Evolutionary conservation across 2,888 invertebrate genomes (phyloP).

Genomic region (Volucella zonaria): DNA sequence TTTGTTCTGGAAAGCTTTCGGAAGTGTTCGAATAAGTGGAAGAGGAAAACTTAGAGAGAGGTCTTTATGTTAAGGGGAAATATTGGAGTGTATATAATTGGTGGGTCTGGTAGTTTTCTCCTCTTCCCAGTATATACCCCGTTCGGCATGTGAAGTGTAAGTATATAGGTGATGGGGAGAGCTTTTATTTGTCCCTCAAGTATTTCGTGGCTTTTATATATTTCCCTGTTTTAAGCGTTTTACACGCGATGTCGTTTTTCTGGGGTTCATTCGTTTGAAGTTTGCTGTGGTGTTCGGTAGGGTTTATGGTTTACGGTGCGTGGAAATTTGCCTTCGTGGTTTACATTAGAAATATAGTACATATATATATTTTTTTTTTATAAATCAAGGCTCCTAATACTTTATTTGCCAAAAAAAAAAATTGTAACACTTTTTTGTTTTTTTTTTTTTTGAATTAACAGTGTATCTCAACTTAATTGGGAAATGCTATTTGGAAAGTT

Average conservation of each 20-base stretch:
- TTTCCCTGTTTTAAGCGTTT: conserved; percentile 75
- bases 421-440: not conserved
- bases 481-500: conserved; percentile 6
- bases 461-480: not conserved
- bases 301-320: conserved; percentile 70
- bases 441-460: not conserved
- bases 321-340: conserved; percentile 46
- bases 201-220: conserved; percentile 45
- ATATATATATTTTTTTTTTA: conserved; percentile 13
- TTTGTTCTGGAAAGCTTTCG: not conserved
- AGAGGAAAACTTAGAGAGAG: conserved; percentile 27
- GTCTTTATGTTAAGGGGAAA: conserved; percentile 39
- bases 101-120: conserved; percentile 31
- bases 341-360: not conserved
- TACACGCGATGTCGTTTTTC: conserved; percentile 79
- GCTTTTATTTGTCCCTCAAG: conserved; percentile 41
- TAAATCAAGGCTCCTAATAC: not conserved
- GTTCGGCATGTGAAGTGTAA: not conserved
- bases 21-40: not conserved
- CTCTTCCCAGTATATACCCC: conserved; percentile 24
- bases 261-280: conserved; percentile 81
- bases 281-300: conserved; percentile 80
- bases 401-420: not conserved
- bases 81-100: conserved; percentile 14
- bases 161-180: conserved; percentile 54